Evolutionary conservation across 1,140 invertebrate genomes (phyloP), one percentile per base, ranked within the genome.

Genomic region (Drosophila persimilis): DNA sequence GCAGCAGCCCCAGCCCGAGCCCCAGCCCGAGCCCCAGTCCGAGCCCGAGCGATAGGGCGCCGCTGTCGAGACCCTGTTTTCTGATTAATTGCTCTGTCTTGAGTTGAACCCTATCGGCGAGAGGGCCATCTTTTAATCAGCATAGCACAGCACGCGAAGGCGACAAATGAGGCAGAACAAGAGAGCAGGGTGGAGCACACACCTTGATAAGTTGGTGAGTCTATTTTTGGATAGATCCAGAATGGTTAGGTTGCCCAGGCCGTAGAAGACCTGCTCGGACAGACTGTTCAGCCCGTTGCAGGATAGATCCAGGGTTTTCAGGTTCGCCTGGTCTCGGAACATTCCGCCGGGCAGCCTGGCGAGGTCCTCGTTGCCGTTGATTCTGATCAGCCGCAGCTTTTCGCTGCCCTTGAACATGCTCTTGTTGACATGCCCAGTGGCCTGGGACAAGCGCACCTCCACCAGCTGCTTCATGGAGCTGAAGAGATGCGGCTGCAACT

Each of bases 181-280:
- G 7, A 26, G 29, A 26, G 4, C 20, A 15, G 17, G 6, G 7
- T 2, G 22, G 15, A 13, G 29, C 15, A 70, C 81, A 35, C 61
- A 86, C 81, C 81, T 86, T 35, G 81, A 81, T 67, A 86, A 59
- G 17, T 39, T 59, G 7, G 70, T 59, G 2, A 86, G 86, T 11
- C 85, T 86, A 80, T 95, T 95, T 60, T 92, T 76, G 46, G 92
- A 86, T 29, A 95, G 90, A 88, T 93, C 91, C 41, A 95, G 90
- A 13, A 71, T 71, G 56, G 92, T 90, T 22, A 95, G 79, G 57
- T 93, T 90, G 35, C 73, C 78, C 51, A 93, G 89, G 17, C 91
- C 91, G 17, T 72, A 85, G 58, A 95, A 94, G 39, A 94, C 71
- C 64, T 91, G 90, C 46, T 92, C 80, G 7, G 92, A 90, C 56